These are phyloP conservation scores for Hypena proboscidalis DNA, from an alignment of 2,888 invertebrate genomes.

Conservation along the genomic window DNA sequence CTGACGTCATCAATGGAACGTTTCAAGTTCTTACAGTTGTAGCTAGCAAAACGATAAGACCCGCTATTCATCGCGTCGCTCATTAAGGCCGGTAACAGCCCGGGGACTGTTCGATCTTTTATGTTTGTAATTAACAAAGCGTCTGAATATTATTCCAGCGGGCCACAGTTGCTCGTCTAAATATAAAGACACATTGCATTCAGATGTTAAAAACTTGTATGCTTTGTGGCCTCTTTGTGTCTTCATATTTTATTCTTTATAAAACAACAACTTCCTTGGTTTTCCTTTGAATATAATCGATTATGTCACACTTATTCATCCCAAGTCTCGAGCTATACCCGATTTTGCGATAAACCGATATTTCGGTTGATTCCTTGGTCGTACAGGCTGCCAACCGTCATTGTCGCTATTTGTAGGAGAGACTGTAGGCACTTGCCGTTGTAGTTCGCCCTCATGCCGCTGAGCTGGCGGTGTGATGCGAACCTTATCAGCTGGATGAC, in stretches of 20 bases:
- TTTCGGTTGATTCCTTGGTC: too few relatives aligned
- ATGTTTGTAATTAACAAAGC: constrained; percentile 37
- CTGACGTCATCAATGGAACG: constrained; percentile 2
- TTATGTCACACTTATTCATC: constrained; percentile 29
- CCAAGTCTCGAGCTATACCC: constrained; percentile 4
- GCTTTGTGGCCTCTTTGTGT: constrained; percentile 22
- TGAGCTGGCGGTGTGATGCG: too few relatives aligned
- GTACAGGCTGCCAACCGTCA: too few relatives aligned
- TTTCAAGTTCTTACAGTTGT: constrained; percentile 12
- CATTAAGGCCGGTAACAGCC: not conserved
- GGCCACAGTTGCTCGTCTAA: constrained; percentile 40
- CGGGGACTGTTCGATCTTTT: not conserved
- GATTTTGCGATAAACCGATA: not conserved
- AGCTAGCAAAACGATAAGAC: constrained; percentile 2
- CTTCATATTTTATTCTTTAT: constrained; percentile 13
- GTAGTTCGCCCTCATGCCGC: too few relatives aligned
- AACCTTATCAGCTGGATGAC: too few relatives aligned
- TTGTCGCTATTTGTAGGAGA: too few relatives aligned
- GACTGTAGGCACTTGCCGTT: too few relatives aligned
- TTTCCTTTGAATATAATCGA: constrained; percentile 22
- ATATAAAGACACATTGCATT: constrained; percentile 27
- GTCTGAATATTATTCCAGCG: constrained; percentile 33
- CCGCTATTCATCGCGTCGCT: not conserved
- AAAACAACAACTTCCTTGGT: constrained; percentile 25
- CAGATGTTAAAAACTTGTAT: constrained; percentile 34